A percentile compares a stretch with the other conserved stretches of the same genome.
These are phyloP conservation scores for Muscicapa striata DNA, from an alignment of 2,797 vertebrate species.

Conservation along the genomic window DNA sequence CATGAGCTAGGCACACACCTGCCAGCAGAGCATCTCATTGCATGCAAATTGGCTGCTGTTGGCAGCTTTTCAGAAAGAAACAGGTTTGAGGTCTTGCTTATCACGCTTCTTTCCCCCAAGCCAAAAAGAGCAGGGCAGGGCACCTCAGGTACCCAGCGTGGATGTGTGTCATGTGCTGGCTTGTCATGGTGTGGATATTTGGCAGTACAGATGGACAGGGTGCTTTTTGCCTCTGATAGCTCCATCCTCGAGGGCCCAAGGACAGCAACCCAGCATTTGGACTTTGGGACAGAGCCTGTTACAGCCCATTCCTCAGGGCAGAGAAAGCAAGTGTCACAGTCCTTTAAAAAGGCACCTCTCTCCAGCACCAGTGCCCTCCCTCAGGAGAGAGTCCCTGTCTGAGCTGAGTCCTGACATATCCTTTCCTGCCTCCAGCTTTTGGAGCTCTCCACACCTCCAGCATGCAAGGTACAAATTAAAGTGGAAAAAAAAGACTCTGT, in stretches of 20 bases:
- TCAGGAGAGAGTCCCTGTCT: background rate
- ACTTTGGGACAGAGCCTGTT: background rate
- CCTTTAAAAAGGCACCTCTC: background rate
- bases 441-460: background rate
- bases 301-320: background rate
- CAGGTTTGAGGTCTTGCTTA: background rate
- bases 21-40: background rate
- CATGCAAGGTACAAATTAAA: background rate
- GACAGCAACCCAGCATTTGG: background rate
- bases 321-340: background rate
- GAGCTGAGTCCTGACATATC: background rate
- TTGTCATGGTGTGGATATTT: rapidly evolving
- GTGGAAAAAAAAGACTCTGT: background rate
- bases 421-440: background rate
- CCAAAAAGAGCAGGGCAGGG: background rate
- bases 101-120: background rate
- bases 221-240: rapidly evolving
- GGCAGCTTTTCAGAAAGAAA: background rate
- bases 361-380: background rate
- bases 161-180: rapidly evolving
- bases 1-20: background rate
- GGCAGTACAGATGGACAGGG: rapidly evolving
- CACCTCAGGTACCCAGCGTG: rapidly evolving
- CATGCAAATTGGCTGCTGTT: background rate
- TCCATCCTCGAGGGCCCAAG: background rate